Evolutionary conservation across 2,113 vertebrate species (phyloP), one percentile per base, ranked within the genome.

Genomic region (Herpailurus yagouaroundi): DNA sequence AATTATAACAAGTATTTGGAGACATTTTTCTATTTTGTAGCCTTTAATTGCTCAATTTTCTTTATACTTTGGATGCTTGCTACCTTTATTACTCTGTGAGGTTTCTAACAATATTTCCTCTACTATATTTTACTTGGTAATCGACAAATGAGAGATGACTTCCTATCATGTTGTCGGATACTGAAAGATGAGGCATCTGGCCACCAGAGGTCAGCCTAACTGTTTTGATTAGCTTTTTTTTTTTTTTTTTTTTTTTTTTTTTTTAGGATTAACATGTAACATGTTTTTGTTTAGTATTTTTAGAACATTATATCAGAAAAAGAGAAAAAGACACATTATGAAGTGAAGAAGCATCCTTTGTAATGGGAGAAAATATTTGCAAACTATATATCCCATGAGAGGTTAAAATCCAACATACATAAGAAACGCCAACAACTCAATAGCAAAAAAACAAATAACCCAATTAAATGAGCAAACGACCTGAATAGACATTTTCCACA

Each of bases 161-260:
- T 79, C 9, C 1, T 48, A 81, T 16, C 6, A 2, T 93, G 93
- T 93, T 74, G 63, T 95, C 80, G 76, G 33, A 92, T 88, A 76
- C 31, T 79, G 66, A 96, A 81, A 27, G 33, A 41, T 79, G 85
- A 94, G 38, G 4, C 74, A 66, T 91, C 31, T 95, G 83, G 90
- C 97, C 97, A 95, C 96, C 41, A 98, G 98, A 96, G 97, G 97
- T 94, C 97, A 98, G 95, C 85, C 95, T 96, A 93, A 94, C 94
- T 92, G 38, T 96, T 89, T 96, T 52, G 45, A 57, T 84, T 88
- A 52, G 31, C 2, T 82, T 25, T 60, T 60, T 60, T 60, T 60
- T 60, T 87, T 41, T 41, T 41, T n/a, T n/a, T n/a, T n/a, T n/a
- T n/a, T 41, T 41, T 45, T 45, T 45, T 45, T 45, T 87, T 52